Percentiles rank a stretch among this genome's conserved stretches.
phyloP scores from a whole-genome alignment of 2,113 vertebrate genomes.

The Dascyllus trimaculatus region DNA sequence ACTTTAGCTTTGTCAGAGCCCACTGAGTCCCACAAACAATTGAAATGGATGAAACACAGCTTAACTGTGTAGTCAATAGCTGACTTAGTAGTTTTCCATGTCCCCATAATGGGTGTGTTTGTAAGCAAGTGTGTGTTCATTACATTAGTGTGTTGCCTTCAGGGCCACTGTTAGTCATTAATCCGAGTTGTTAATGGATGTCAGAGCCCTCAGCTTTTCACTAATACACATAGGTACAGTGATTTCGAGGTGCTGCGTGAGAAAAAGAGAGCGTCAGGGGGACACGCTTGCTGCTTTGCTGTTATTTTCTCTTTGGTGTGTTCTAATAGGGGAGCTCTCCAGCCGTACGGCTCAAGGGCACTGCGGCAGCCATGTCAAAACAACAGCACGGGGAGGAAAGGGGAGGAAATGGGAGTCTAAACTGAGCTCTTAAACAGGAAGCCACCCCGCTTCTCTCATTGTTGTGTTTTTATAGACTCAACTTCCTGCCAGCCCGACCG shows the following conservation, averaged over 20 bases:
- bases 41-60: slow-evolving; percentile 19
- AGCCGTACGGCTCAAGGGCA: slow-evolving; percentile 53
- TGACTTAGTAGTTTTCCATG: slow-evolving; percentile 65
- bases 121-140: slow-evolving; percentile 43
- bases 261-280: background rate
- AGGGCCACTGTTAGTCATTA: slow-evolving; percentile 67
- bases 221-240: background rate
- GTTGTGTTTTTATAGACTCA: slow-evolving; percentile 83
- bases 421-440: slow-evolving; percentile 83
- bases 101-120: slow-evolving; percentile 41
- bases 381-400: slow-evolving; percentile 40
- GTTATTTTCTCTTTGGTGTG: background rate
- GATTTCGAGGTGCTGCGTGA: slow-evolving; percentile 22
- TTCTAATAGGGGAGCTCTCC: background rate
- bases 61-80: slow-evolving; percentile 54
- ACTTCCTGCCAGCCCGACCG: slow-evolving; percentile 74
- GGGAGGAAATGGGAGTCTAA: slow-evolving; percentile 80
- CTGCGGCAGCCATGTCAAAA: slow-evolving; percentile 56
- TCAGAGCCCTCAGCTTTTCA: slow-evolving; percentile 30
- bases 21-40: background rate
- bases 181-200: slow-evolving; percentile 58
- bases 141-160: slow-evolving; percentile 49
- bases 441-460: slow-evolving; percentile 77
- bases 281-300: background rate
- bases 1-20: background rate